Base-by-base conservation (phyloP, 2,888 invertebrate genomes). In the Polyommatus iphigenia region DNA sequence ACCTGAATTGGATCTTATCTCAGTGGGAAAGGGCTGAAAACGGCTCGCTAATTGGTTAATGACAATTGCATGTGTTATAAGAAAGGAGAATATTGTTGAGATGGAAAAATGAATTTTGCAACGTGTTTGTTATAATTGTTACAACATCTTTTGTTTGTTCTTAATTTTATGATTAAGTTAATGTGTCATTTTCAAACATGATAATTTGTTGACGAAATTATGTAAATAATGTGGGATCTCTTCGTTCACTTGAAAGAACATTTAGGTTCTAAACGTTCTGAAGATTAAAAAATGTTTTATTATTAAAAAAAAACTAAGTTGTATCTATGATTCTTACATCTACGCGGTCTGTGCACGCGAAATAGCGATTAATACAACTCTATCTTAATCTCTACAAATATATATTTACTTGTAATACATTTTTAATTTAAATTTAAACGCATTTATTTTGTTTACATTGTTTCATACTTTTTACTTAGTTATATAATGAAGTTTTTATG, bases 81-180 rank as follows among this genome's bases (percentile, higher is more conserved):
- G 83, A 85, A 89, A 90, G 80, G 83, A 85, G 79, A 54, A 83
- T 82, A 87, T 87, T 84, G 86, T 87, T 85, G 88, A 86, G 79
- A 83, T 81, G 83, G 80, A 81, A 84, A 78, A 86, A 87, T 88
- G 87, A 89, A 91, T 89, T 87, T 87, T 85, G 85, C 87, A 88
- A 89, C 89, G 88, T 88, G 87, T 89, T 84, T 90, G 90, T 90
- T 88, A 89, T 91, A 89, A 91, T 83, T 91, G 88, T 87, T 67
- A 32, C 67, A 62, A 62, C 62, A 29, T 67, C 29, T 67, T 67
- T 15, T 67, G 15, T 67, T 15, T 67, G 15, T 29, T 67, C 29
- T 15, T 67, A 18, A 32, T 67, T 67, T 67, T 5, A 67, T 62
- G 62, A 24, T 24, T 62, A 67, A 67, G 29, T 67, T 67, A 13